These are phyloP conservation scores for Megalopta genalis DNA, from an alignment of 1,140 invertebrate species.

Conservation along the genomic window DNA sequence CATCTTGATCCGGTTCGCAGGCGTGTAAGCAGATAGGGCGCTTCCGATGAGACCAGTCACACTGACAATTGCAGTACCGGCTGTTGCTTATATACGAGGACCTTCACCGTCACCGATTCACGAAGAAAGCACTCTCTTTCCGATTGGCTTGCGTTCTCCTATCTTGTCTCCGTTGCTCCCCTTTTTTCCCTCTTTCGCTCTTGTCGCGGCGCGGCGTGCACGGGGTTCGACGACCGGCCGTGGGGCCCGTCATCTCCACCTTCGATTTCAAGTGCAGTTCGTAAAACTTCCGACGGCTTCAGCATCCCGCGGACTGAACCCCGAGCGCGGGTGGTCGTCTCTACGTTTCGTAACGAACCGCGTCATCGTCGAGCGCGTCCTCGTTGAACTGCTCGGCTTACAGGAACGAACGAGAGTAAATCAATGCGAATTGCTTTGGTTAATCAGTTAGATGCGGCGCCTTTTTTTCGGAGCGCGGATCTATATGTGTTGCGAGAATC, in stretches of 20 bases:
- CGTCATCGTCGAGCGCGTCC: background rate
- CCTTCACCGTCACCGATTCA: conserved; percentile 72
- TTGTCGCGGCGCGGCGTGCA: background rate
- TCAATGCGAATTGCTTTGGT: too few species aligned
- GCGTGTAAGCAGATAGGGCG: conserved; percentile 7
- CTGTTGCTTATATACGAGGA: conserved; percentile 77
- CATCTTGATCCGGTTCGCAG: conserved; percentile 47
- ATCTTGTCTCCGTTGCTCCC: conserved; percentile 61
- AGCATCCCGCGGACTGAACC: background rate
- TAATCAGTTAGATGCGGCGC: too few species aligned
- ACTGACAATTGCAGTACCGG: conserved; percentile 73
- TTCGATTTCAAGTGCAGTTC: conserved; percentile 13
- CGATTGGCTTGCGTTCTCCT: conserved; percentile 66
- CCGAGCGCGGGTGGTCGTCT: background rate
- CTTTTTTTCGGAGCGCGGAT: too few species aligned
- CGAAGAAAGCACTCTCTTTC: conserved; percentile 76
- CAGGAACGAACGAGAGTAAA: background rate
- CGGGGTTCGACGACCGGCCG: conserved; percentile 35
- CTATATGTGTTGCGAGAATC: too few species aligned
- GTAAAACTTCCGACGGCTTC: background rate
- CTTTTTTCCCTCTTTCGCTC: conserved; percentile 51
- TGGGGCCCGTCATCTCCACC: background rate
- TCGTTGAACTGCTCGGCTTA: too few species aligned
- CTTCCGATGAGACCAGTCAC: conserved; percentile 48
- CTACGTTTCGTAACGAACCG: conserved; percentile 29